These are phyloP conservation scores for Caenorhabditis sp. DNA, from an alignment of 2,888 invertebrate genomes.

Conservation along the genomic window DNA sequence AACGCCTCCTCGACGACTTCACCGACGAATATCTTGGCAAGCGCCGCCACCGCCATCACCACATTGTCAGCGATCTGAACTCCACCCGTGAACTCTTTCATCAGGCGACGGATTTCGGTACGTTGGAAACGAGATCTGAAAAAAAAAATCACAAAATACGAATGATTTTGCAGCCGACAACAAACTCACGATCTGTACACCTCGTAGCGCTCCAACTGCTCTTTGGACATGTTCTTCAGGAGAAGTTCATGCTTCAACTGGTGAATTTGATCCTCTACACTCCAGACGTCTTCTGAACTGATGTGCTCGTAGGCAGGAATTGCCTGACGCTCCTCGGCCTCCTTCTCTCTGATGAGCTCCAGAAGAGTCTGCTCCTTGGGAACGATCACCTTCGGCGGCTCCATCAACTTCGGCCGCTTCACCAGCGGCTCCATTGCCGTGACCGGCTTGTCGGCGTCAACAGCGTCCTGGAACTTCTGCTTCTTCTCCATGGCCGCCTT, in stretches of 20 bases:
- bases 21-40: not conserved
- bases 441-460: not conserved
- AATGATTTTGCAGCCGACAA: too few species aligned
- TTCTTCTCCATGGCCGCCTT: not conserved
- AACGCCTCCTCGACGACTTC: not conserved
- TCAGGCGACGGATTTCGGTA: not conserved
- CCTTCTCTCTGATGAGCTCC: not conserved
- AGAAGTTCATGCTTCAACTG: not conserved
- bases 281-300: not conserved
- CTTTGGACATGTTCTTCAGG: constrained; percentile 3
- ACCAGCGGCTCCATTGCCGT: not conserved
- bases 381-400: not conserved
- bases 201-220: constrained; percentile 6
- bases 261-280: not conserved
- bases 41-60: not conserved
- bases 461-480: not conserved
- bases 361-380: not conserved
- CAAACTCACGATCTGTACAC: constrained; percentile 7
- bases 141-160: too few species aligned
- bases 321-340: not conserved
- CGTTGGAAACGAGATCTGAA: not conserved
- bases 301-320: too few species aligned
- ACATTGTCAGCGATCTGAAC: not conserved
- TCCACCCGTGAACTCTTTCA: not conserved
- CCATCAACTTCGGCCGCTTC: not conserved